phyloP scores from a whole-genome alignment of 1,140 invertebrate genomes.

The Agraylea sexmaculata region DNA sequence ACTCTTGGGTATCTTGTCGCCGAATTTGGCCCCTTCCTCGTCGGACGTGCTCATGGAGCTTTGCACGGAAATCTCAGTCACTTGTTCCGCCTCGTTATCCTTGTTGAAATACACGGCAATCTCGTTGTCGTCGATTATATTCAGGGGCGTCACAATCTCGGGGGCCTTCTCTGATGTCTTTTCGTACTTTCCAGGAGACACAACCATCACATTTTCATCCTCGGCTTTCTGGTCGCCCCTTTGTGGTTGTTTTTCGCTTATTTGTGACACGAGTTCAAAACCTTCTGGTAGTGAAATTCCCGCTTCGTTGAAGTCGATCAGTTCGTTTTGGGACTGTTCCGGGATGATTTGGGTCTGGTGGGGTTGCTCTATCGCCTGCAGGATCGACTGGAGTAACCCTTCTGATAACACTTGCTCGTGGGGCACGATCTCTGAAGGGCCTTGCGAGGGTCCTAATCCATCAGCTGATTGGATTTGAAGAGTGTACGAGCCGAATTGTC shows the following conservation, averaged over 20 bases:
- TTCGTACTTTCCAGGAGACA: constrained; percentile 27
- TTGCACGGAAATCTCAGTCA: constrained; percentile 36
- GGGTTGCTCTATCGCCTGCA: constrained; percentile 59
- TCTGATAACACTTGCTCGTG: constrained; percentile 67
- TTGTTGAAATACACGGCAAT: constrained; percentile 42
- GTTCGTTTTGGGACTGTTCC: constrained; percentile 11
- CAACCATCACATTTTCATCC: constrained; percentile 27
- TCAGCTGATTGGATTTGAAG: constrained; percentile 58
- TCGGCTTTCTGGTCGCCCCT: constrained; percentile 27
- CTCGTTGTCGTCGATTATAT: constrained; percentile 39
- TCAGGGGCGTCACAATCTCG: constrained; percentile 21
- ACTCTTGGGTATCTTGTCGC: constrained; percentile 19
- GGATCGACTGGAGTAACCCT: constrained; percentile 63
- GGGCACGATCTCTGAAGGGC: constrained; percentile 32
- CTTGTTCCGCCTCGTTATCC: constrained; percentile 25
- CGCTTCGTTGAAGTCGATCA: constrained; percentile 23
- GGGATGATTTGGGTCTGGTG: constrained; percentile 19
- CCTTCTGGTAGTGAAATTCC: constrained; percentile 24
- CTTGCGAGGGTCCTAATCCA: constrained; percentile 32
- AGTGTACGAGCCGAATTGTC: constrained; percentile 51
- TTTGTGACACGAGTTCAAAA: constrained; percentile 18
- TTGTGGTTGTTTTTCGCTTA: constrained; percentile 22
- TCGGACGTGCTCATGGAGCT: constrained; percentile 26
- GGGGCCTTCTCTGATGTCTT: constrained; percentile 18
- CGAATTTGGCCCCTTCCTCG: constrained; percentile 12